Evolutionary conservation across 2,888 invertebrate species (phyloP), one percentile per base, ranked within the genome.

Genomic region (Nycteola revayana): DNA sequence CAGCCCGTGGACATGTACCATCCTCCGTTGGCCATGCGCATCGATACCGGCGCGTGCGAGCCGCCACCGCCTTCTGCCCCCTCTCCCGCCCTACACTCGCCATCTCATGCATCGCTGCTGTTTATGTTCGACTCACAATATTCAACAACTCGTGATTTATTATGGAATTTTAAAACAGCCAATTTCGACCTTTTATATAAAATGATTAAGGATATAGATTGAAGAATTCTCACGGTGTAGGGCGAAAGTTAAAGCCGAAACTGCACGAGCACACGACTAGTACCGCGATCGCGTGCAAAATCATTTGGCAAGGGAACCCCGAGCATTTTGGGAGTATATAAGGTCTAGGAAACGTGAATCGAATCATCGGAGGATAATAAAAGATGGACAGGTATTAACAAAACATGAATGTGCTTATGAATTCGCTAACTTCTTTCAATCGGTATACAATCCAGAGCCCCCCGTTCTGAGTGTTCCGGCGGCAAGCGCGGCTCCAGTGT

Each of bases 291-390:
- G 32, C 9, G 22, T 32, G 3, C 32, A 32, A 11, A 10, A 1
- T 1, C 27, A 36, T 4, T 7, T 36, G 20, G 24, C 18, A 3
- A 27, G 2, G 8, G 36, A 36, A 11, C 36, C 36, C 7, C 25
- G 25, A 10, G 36, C 36, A 1, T 36, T 36, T 24, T 36, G 36
- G 36, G 14, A 7, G 1, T 36, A 31, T 9, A 28, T 38, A 3
- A 10, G 28, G 23, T 14, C 11, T 5, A 21, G 7, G 7, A 10
- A 10, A 5, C 10, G 22, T 7, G 5, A 29, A 1, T 22, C 22
- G 1, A 11, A 8, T 7, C 3, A 1, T 2, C 7, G 11, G 2
- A 29, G 8, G 8, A 6, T 29, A 29, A 4, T 29, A 11, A 22
- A 11, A 11, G 22, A 22, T 6, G 29, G 29, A 2, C 10, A 5